Evolutionary conservation across 2,797 vertebrate genomes (phyloP).

Genomic region (Gallinago nigripennis): DNA sequence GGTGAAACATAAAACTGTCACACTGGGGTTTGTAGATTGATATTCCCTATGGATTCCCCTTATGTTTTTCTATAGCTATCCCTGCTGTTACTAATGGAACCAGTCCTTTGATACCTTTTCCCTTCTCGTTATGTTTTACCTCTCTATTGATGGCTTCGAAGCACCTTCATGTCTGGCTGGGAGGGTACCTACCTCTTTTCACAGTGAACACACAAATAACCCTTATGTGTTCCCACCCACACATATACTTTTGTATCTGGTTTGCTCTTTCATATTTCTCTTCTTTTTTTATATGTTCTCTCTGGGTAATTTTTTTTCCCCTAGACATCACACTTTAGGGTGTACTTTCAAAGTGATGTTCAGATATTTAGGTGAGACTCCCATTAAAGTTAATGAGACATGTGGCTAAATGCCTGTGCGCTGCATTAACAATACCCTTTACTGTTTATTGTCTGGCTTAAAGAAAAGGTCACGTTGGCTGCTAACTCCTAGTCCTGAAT

Average conservation of each 20-base stretch:
- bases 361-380: constrained; percentile 43
- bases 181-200: not conserved
- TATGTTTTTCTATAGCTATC: constrained; percentile 37
- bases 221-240: not conserved
- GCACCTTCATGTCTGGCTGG: not conserved
- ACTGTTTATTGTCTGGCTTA: constrained; percentile 44
- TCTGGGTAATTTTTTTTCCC: not conserved
- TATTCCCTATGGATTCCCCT: constrained; percentile 35
- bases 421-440: constrained; percentile 41
- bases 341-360: not conserved
- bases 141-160: not conserved
- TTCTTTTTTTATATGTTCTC: not conserved
- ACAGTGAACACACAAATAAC: not conserved
- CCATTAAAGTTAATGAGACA: constrained; percentile 69
- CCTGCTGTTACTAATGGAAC: constrained; percentile 38
- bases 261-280: not conserved
- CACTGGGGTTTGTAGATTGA: constrained; percentile 10
- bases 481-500: not conserved
- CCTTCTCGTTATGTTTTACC: not conserved
- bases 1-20: constrained; percentile 60
- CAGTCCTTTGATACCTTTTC: constrained; percentile 24
- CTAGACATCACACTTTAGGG: constrained; percentile 2
- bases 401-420: constrained; percentile 57
- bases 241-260: not conserved
- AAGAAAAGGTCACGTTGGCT: constrained; percentile 56